phyloP scores from a whole-genome alignment of 2,888 invertebrate genomes.

The Zhuqinia jingwanae region DNA sequence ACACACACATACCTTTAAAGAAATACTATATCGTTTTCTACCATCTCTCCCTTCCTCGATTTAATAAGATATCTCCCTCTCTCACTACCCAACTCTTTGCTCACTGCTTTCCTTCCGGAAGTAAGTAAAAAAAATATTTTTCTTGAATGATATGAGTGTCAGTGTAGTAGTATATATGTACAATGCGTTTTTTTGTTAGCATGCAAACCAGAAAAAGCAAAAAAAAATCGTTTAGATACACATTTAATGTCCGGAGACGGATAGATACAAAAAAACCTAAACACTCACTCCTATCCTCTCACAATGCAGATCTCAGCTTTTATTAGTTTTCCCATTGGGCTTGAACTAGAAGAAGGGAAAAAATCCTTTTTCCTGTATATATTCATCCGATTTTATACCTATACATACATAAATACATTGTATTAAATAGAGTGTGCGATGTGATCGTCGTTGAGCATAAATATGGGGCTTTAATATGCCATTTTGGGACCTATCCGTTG shows the following conservation, averaged over 20 bases:
- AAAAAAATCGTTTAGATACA: not conserved
- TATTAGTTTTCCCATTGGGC: constrained; percentile 60
- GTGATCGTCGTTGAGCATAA: constrained; percentile 29
- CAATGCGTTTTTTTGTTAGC: not conserved
- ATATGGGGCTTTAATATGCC: not conserved
- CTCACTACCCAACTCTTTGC: no score
- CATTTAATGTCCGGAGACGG: not conserved
- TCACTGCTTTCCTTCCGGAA: constrained; percentile 52
- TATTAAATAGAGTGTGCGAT: constrained; percentile 48
- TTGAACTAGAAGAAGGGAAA: no score
- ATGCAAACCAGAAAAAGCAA: not conserved
- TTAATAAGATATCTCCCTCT: constrained; percentile 62
- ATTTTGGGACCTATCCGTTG: not conserved
- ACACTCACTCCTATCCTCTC: constrained; percentile 10
- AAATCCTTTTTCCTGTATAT: constrained; percentile 45
- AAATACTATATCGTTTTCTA: no score
- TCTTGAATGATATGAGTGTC: not conserved
- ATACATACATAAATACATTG: no score
- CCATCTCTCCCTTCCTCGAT: constrained; percentile 45
- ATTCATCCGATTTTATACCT: no score
- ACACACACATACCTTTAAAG: no score
- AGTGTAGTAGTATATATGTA: not conserved
- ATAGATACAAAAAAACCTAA: constrained; percentile 19
- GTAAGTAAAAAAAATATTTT: constrained; percentile 45
- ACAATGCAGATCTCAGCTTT: constrained; percentile 48